Evolutionary conservation across 2,888 invertebrate species (phyloP), one percentile per base, ranked within the genome.

Genomic region (Pristionchus arcanus): DNA sequence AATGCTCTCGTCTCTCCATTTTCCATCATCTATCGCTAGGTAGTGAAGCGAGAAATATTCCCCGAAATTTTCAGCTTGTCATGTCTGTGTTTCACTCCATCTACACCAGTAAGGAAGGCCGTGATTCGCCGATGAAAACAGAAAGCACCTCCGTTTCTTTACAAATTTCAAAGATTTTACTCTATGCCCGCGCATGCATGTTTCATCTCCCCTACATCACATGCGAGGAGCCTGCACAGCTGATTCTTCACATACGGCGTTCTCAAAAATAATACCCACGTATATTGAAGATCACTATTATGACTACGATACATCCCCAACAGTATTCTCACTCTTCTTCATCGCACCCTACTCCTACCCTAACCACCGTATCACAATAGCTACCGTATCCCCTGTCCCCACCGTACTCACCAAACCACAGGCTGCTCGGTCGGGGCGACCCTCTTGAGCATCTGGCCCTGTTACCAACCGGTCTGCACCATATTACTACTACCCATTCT

Each of bases 371-470:
- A n/a, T n/a, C n/a, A n/a, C n/a, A n/a, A n/a, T n/a, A n/a, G 5
- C 63, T 63, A 63, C 63, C 16, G 63, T 63, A 66, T 28, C 66
- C 66, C 66, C 21, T 1, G 5, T 13, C 21, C 59, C 66, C 9
- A 66, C 66, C 66, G 66, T 66, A 66, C 66, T n/a, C 66, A 99
- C 99, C 99, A 99, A 37, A 2, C 66, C 9, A 66, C n/a, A 4
- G 66, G 66, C 66, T n/a, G 97, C 96, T 99, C 99, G 90, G 97
- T 97, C 0, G 98, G 97, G 95, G 98, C 98, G 1, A 99, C 98
- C 95, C 97, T 97, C 92, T 97, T 97, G 96, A 98, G 98, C 89
- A 98, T 96, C 34, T 92, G 91, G 59, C 96, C 21, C 1, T 59
- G 59, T 25, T 21, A 59, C 25, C 59, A 4, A 59, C 59, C 59